Percentiles rank a stretch among this genome's conserved stretches.
Conservation (phyloP, 2,113 vertebrate genomes). For the Cyanistes caeruleus region DNA sequence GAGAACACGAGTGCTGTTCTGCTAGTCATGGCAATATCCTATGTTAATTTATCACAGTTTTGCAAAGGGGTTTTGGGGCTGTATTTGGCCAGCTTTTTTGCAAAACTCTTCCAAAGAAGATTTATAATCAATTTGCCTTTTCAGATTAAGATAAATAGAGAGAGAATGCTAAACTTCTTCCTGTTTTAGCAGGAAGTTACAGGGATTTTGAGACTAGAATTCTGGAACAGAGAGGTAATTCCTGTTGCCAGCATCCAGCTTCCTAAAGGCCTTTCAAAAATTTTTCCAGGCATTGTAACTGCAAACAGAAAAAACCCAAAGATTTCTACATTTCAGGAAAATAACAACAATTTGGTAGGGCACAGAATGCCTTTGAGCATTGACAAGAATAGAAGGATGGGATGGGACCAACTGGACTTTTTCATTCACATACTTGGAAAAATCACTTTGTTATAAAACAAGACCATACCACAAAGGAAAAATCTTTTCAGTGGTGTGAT, state of each 20-base stretch:
- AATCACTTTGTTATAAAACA: background rate
- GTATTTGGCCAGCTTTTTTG: background rate
- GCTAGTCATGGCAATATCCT: background rate
- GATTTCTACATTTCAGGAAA: background rate
- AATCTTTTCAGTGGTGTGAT: background rate
- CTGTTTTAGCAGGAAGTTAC: constrained; percentile 29
- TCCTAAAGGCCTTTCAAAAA: constrained; percentile 41
- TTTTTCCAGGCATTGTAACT: constrained; percentile 23
- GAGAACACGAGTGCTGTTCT: background rate
- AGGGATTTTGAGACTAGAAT: constrained; percentile 25
- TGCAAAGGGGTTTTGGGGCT: background rate
- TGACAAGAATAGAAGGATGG: background rate
- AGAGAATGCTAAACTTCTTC: constrained; percentile 32
- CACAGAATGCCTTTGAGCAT: background rate
- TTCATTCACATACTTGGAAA: background rate
- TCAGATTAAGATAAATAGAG: constrained; percentile 35
- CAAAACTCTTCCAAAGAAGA: constrained; percentile 32
- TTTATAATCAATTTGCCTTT: constrained; percentile 43
- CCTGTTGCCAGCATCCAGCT: constrained; percentile 3
- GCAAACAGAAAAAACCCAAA: background rate
- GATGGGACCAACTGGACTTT: background rate
- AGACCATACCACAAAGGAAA: background rate
- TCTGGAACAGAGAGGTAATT: constrained; percentile 18
- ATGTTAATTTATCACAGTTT: background rate
- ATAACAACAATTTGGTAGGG: background rate